phyloP scores from a whole-genome alignment of 2,797 vertebrate genomes.

The Poeciliopsis gracilis region DNA sequence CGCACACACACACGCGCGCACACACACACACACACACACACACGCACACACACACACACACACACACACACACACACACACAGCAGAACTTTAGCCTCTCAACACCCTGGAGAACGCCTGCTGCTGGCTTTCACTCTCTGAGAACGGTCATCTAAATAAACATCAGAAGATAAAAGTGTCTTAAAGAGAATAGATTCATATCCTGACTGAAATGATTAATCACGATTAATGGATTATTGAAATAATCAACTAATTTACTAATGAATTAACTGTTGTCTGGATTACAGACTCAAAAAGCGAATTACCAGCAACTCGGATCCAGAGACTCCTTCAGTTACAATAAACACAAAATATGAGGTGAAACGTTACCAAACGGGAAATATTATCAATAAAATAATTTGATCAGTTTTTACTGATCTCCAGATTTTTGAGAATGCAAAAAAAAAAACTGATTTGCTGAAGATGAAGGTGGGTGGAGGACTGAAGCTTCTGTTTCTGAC shows the following conservation, averaged over 20 bases:
- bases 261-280: too few relatives aligned
- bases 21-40: background rate
- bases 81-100: background rate
- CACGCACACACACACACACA: constrained; percentile 74
- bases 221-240: too few relatives aligned
- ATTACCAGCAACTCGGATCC: background rate
- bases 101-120: background rate
- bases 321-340: background rate
- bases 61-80: background rate
- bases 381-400: background rate
- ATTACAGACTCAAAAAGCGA: too few relatives aligned
- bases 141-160: too few relatives aligned
- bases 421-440: too few relatives aligned
- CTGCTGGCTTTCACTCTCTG: background rate
- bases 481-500: background rate
- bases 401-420: background rate
- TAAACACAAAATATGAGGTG: background rate
- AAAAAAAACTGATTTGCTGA: background rate
- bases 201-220: too few relatives aligned
- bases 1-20: background rate
- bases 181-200: too few relatives aligned
- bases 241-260: too few relatives aligned
- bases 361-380: background rate
- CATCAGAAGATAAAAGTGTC: too few relatives aligned
- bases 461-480: background rate